Conservation (phyloP, 2,113 vertebrate genomes). For the Rana temporaria region DNA sequence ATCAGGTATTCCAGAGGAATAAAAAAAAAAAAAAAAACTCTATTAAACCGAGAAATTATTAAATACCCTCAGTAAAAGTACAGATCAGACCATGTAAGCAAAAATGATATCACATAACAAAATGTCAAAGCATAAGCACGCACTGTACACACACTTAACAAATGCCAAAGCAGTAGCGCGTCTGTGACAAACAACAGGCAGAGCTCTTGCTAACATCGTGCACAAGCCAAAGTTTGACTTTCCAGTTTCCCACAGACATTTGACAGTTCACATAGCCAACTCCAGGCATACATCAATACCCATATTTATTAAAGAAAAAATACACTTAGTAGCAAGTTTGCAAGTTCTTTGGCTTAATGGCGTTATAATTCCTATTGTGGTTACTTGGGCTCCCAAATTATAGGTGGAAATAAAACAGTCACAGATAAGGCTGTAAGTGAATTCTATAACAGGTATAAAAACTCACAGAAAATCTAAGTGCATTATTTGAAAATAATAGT, state of each 20-base stretch:
- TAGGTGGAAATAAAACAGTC: too few species aligned
- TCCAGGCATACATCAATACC: background rate
- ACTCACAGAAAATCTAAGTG: too few species aligned
- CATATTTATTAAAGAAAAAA: background rate
- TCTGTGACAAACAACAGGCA: constrained; percentile 20
- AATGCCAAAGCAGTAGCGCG: background rate
- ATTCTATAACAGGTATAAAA: too few species aligned
- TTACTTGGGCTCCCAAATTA: too few species aligned
- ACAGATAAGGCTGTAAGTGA: too few species aligned
- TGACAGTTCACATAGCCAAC: background rate
- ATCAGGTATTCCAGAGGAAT: too few species aligned
- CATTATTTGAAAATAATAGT: background rate
- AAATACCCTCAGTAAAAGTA: too few species aligned
- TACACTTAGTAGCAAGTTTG: background rate
- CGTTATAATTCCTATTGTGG: background rate
- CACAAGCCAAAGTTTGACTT: background rate
- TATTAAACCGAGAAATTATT: too few species aligned
- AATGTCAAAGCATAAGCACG: background rate
- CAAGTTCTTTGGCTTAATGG: background rate
- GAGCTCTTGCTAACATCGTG: background rate
- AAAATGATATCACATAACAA: constrained; percentile 3
- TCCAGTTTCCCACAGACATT: background rate
- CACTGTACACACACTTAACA: background rate
- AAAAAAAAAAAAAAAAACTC: too few species aligned
- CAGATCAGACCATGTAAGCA: background rate